Base-by-base conservation (phyloP, 2,888 invertebrate genomes). In the Acronicta alni region DNA sequence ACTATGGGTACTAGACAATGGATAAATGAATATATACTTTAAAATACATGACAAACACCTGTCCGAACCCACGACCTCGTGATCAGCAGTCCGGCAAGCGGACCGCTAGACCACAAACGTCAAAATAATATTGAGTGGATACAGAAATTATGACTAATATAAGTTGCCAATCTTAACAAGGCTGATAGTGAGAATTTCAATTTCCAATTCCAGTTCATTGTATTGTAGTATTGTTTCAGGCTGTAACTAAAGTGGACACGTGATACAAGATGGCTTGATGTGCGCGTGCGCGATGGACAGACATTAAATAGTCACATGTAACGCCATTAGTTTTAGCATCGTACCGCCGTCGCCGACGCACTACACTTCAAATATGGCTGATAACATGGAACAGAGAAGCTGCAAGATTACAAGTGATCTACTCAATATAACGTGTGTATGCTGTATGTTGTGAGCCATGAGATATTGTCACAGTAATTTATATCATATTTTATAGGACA, bases 271-370 rank as follows among this genome's bases (percentile, higher is more conserved):
- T 57, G 73, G 72, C 77, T 72, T 75, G 75, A 77, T 61, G 75
- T 72, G 71, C 61, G 67, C 72, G 78, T 73, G 78, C 61, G 76
- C 61, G 76, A 71, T 75, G 77, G 80, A 80, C 77, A 72, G 73
- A 80, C 70, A 79, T 80, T 78, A 74, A 65, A 82, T 81, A 87
- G 88, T 85, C 87, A 87, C 82, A 83, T 85, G 77, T 84, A 83
- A 84, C 86, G 89, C 89, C 88, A 86, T 84, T 91, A 91, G 87
- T 78, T 81, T 80, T 89, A 86, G 86, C 89, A 87, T 82, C 81
- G 73, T 83, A 81, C 82, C 82, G n/a, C 83, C 83, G 86, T 81
- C 87, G 81, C 79, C 77, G 80, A 57, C 55, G 64, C 62, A 63
- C 52, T 57, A 62, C 12, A 30, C 18, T n/a, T 47, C 57, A 41